These are phyloP conservation scores for Crotophaga sulcirostris DNA, from an alignment of 2,113 vertebrate species.

Conservation along the genomic window DNA sequence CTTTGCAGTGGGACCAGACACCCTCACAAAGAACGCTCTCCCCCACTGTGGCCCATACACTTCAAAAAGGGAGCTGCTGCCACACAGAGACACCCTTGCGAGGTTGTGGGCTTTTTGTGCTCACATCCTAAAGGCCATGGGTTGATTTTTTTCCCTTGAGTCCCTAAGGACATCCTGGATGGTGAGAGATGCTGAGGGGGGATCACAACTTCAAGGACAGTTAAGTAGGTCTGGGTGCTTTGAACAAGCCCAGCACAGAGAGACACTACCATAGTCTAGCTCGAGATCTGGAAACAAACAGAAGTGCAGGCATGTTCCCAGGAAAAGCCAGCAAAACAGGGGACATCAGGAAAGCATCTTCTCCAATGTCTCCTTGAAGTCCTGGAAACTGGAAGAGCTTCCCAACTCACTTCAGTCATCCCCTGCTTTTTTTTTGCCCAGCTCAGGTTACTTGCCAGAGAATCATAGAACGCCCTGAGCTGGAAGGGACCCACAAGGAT, in stretches of 20 bases:
- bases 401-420: not conserved
- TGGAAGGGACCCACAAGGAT: too few species aligned
- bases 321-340: not conserved
- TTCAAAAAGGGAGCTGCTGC: not conserved
- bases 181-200: not conserved
- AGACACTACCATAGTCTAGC: not conserved
- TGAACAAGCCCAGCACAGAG: not conserved
- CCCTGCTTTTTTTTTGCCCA: not conserved
- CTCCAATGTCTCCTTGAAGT: not conserved
- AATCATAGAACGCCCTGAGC: too few species aligned
- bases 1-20: not conserved
- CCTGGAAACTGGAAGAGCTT: not conserved
- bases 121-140: not conserved
- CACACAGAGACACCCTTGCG: not conserved
- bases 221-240: not conserved
- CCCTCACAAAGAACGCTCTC: not conserved
- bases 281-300: not conserved
- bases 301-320: not conserved
- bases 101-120: not conserved
- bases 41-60: fast-evolving
- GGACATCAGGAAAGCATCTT: not conserved
- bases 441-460: not conserved
- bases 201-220: not conserved
- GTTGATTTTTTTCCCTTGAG: not conserved
- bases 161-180: fast-evolving